phyloP scores from a whole-genome alignment of 2,888 invertebrate genomes.

The Dicycla oo region DNA sequence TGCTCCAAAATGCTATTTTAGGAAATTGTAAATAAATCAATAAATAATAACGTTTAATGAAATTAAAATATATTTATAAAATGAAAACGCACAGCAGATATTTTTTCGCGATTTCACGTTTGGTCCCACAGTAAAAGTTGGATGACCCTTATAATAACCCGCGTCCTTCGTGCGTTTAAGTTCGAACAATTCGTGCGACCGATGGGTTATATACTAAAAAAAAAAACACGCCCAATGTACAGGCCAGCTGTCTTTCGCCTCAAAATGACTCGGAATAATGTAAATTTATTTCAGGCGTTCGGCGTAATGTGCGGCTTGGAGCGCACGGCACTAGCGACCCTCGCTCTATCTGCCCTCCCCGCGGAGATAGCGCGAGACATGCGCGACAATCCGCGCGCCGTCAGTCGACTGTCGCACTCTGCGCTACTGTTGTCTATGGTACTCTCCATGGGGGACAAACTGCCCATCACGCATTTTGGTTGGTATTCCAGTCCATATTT shows the following conservation, averaged over 20 bases:
- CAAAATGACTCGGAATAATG: neutral
- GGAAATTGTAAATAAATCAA: too few species aligned
- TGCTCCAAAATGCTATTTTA: too few species aligned
- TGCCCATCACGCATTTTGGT: conserved; percentile 97
- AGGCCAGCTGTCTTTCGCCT: neutral
- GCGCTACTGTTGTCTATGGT: conserved; percentile 96
- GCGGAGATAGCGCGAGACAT: conserved; percentile 97
- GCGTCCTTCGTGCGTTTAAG: neutral
- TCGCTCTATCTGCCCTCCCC: conserved; percentile 96
- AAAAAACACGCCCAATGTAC: too few species aligned
- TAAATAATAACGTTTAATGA: too few species aligned
- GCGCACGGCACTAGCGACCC: conserved; percentile 94
- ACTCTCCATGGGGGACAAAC: conserved; percentile 96
- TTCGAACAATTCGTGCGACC: neutral
- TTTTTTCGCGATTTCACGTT: too few species aligned
- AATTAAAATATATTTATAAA: too few species aligned
- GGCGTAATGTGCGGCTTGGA: conserved; percentile 97
- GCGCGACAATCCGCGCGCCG: conserved; percentile 94
- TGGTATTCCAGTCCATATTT: conserved; percentile 46
- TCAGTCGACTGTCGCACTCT: conserved; percentile 95
- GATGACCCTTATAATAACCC: too few species aligned
- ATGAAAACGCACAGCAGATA: too few species aligned
- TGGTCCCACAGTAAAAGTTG: too few species aligned
- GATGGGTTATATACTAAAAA: too few species aligned
- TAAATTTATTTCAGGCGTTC: conserved; percentile 92